Conservation (phyloP, 2,113 vertebrate genomes). For the Delphinapterus leucas region DNA sequence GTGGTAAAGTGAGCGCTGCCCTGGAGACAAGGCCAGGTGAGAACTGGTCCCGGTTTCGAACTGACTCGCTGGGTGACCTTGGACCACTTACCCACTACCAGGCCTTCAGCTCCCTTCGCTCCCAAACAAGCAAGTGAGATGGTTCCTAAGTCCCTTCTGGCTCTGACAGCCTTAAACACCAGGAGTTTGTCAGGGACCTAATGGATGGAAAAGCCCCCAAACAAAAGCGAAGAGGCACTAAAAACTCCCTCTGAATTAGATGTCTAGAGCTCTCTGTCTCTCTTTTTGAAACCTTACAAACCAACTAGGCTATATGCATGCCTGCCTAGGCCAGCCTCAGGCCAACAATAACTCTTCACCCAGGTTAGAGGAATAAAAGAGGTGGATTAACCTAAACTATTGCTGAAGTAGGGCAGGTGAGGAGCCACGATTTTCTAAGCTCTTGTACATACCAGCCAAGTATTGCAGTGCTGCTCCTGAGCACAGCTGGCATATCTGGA, state of each 20-base stretch:
- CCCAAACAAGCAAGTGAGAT: not conserved
- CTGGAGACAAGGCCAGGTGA: not conserved
- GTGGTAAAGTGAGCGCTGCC: accelerated
- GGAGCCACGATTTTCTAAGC: not conserved
- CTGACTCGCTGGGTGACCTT: not conserved
- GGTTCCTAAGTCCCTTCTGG: not conserved
- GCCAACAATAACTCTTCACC: not conserved
- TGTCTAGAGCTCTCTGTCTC: too few species aligned
- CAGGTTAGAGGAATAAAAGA: not conserved
- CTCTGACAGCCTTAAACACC: not conserved
- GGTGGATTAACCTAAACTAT: not conserved
- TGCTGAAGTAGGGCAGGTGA: not conserved
- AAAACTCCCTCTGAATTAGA: not conserved
- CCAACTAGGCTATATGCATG: not conserved
- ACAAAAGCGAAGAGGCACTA: not conserved
- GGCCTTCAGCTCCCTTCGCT: not conserved
- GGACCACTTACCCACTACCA: not conserved
- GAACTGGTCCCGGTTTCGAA: not conserved
- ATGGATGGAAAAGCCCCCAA: not conserved
- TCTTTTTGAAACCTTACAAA: not conserved
- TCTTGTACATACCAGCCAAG: not conserved
- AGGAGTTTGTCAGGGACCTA: not conserved
- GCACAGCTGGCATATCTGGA: not conserved
- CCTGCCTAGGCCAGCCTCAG: not conserved
- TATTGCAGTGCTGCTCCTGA: not conserved